Evolutionary conservation across 2,888 invertebrate species (phyloP).

Genomic region (Lysandra bellargus): DNA sequence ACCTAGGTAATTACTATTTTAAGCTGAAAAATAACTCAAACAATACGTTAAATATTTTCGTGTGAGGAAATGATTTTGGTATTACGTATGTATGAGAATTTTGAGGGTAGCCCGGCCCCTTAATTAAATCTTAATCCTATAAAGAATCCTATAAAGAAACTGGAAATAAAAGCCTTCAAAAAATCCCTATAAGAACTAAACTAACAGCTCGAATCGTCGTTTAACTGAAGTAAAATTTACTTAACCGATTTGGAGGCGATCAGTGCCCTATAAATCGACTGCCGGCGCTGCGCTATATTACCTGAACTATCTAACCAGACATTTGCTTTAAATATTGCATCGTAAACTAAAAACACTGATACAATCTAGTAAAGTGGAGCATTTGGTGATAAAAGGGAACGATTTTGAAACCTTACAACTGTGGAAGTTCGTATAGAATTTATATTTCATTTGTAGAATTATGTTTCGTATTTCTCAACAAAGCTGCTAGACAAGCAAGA

Average conservation of each 20-base stretch:
- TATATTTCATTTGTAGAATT: not conserved
- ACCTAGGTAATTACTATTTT: no score
- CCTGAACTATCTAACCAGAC: conserved; percentile 71
- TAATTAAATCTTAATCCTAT: no score
- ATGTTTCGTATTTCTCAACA: not conserved
- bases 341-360: not conserved
- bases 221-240: not conserved
- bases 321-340: conserved; percentile 35
- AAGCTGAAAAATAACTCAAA: no score
- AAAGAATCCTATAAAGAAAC: no score
- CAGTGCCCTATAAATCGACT: conserved; percentile 58
- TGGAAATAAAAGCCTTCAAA: no score
- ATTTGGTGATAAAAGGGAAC: not conserved
- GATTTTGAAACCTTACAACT: not conserved
- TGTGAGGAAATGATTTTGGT: no score
- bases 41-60: no score
- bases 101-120: no score
- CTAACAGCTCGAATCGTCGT: not conserved
- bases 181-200: not conserved
- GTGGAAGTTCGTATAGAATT: not conserved
- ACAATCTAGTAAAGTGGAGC: conserved; percentile 15
- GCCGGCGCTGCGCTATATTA: conserved; percentile 55
- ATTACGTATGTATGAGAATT: no score
- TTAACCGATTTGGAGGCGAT: conserved; percentile 21
- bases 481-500: no score